Percentiles rank a stretch among this genome's conserved stretches.
These are phyloP conservation scores for Rousettus leschenaultii DNA, from an alignment of 2,113 vertebrate genomes.

Conservation along the genomic window DNA sequence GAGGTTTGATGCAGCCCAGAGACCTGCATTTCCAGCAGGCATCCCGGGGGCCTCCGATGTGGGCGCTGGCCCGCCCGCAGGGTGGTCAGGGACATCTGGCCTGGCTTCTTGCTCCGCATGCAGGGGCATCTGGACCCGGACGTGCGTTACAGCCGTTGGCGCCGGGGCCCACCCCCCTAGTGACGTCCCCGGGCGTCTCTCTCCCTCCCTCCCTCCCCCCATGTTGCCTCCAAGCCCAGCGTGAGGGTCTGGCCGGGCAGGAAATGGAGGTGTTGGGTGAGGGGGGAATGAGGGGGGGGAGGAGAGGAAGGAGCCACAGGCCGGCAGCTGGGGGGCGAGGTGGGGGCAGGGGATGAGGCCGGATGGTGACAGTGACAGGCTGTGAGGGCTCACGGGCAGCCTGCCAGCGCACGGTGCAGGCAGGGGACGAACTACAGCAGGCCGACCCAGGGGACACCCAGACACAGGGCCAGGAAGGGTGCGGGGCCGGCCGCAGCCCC, in stretches of 20 bases:
- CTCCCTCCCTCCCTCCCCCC: too few species aligned
- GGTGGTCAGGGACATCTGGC: too few species aligned
- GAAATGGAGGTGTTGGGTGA: neutral
- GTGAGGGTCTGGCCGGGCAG: neutral
- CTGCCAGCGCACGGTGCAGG: too few species aligned
- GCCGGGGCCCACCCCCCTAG: neutral
- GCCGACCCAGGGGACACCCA: neutral
- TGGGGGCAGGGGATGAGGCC: too few species aligned
- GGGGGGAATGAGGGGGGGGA: too few species aligned
- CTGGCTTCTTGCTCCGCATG: fast-evolving
- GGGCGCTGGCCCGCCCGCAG: neutral
- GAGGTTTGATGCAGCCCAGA: neutral
- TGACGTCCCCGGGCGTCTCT: neutral
- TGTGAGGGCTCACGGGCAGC: neutral
- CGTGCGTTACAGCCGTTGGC: too few species aligned
- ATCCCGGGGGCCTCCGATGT: neutral
- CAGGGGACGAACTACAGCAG: too few species aligned
- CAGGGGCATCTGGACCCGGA: neutral
- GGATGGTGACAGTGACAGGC: neutral
- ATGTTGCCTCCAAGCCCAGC: neutral
- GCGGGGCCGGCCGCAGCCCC: too few species aligned
- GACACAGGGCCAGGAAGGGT: too few species aligned
- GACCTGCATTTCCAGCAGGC: neutral
- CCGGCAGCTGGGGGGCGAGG: neutral
- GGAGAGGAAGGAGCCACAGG: too few species aligned